Evolutionary conservation across 1,140 invertebrate species (phyloP), one percentile per base, ranked within the genome.

Genomic region (Aphelenchoides avenae): DNA sequence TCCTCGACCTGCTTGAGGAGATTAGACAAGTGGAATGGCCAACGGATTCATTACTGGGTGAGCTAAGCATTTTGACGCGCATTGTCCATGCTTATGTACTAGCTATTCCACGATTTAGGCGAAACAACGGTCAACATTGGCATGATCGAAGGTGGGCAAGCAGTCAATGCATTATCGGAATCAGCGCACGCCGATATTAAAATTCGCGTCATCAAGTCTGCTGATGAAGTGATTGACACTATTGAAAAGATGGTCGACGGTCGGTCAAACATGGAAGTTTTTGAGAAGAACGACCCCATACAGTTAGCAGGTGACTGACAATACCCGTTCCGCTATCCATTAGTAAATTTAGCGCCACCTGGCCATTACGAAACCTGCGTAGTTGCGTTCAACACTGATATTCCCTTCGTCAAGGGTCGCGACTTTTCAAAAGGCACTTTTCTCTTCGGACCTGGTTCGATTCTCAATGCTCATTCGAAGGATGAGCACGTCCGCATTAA

Each of bases 61-160:
- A n/a, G n/a, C n/a, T n/a, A n/a, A n/a, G n/a, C n/a, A n/a, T n/a
- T n/a, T n/a, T n/a, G n/a, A n/a, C n/a, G n/a, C n/a, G n/a, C n/a
- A n/a, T n/a, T n/a, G n/a, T n/a, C n/a, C n/a, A n/a, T n/a, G n/a
- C n/a, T n/a, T n/a, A n/a, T n/a, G n/a, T n/a, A n/a, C n/a, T n/a
- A n/a, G n/a, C n/a, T n/a, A n/a, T n/a, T n/a, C n/a, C n/a, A n/a
- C n/a, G n/a, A n/a, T 18, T 24, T 30, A n/a, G 66, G 66, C n/a
- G 61, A 48, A n/a, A 68, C 66, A 18, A 68, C 66, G 0, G 18
- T 66, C 20, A 68, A 68, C 46, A 65, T 68, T 48, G 66, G 66
- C 20, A 20, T 60, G 13, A 68, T 68, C n/a, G 18, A 48, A 20
- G 66, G 66, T 22, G 66, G 66, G 6, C 66, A 68, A 31, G 66